These are phyloP conservation scores for Hesperia comma DNA, from an alignment of 2,888 invertebrate species.

Conservation along the genomic window DNA sequence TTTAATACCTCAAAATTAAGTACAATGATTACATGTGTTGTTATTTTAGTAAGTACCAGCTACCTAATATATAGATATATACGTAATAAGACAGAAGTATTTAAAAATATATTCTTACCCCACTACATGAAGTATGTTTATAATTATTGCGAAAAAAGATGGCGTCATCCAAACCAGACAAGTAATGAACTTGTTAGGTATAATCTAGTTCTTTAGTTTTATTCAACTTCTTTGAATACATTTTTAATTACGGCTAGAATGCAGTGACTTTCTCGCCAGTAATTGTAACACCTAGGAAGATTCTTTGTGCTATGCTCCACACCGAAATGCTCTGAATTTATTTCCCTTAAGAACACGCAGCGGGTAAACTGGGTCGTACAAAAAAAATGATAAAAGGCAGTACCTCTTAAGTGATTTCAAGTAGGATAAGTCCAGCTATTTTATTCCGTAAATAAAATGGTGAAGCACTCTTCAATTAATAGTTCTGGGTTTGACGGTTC, in stretches of 20 bases:
- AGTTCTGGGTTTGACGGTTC: background rate
- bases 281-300: slow-evolving; percentile 17
- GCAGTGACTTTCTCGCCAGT: background rate
- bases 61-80: too few species aligned
- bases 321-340: slow-evolving; percentile 32
- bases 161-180: too few species aligned
- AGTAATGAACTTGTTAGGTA: too few species aligned
- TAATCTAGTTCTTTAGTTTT: too few species aligned
- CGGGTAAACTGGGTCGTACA: slow-evolving; percentile 28
- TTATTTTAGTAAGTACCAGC: too few species aligned
- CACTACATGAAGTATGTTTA: too few species aligned
- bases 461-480: slow-evolving; percentile 6
- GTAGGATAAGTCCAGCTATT: slow-evolving; percentile 14
- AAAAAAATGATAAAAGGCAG: slow-evolving; percentile 32
- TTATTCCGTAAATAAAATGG: slow-evolving; percentile 22
- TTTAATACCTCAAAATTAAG: too few species aligned
- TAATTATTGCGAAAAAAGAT: too few species aligned
- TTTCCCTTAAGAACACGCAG: slow-evolving; percentile 30
- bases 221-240: background rate
- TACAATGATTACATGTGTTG: too few species aligned
- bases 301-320: slow-evolving; percentile 23
- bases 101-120: too few species aligned
- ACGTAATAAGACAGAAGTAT: too few species aligned
- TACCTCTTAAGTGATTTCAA: slow-evolving; percentile 24
- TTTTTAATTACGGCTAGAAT: slow-evolving; percentile 12